Evolutionary conservation across 1,140 invertebrate genomes (phyloP), one percentile per base, ranked within the genome.

Genomic region (Calephelis nemesis): DNA sequence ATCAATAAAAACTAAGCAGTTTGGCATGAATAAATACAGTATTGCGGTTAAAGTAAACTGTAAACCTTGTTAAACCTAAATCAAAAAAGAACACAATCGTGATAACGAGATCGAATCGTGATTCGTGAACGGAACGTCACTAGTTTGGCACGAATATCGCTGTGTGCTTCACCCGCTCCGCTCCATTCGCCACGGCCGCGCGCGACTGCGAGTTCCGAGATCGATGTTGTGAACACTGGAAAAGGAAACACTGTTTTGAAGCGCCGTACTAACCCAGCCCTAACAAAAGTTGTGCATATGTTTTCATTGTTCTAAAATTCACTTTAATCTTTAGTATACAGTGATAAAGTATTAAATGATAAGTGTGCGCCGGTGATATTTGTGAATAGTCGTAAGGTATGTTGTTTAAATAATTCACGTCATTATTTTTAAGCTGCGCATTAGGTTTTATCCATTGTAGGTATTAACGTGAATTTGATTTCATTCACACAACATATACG

Each of bases 211-310:
- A 81, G 74, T 75, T 77, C 77, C 73, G 81, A 90, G 86, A 90
- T 90, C 87, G 86, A 90, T 90, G 86, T 87, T 83, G 81, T 85
- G 79, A 83, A 83, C 77, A 78, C 70, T 74, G 77, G 79, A 79
- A 82, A 84, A 80, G 78, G 81, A 82, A 84, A 80, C 81, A 81
- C 79, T 81, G 77, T 84, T 83, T 79, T 82, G 78, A 78, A 83
- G 79, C 83, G 80, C 85, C 77, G 76, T 79, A 77, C 79, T 76
- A 81, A 83, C 79, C 79, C 82, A 86, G 81, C 79, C 77, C 77
- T 78, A 77, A 68, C 68, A 75, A 74, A 73, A 77, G 76, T 74
- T 79, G 78, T 73, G 79, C 75, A 76, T 67, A 81, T 84, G 79
- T 85, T 83, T 77, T 82, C 73, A 72, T 72, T 75, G 67, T 54